phyloP scores from a whole-genome alignment of 1,140 invertebrate species.

The Papilio polyxenes region DNA sequence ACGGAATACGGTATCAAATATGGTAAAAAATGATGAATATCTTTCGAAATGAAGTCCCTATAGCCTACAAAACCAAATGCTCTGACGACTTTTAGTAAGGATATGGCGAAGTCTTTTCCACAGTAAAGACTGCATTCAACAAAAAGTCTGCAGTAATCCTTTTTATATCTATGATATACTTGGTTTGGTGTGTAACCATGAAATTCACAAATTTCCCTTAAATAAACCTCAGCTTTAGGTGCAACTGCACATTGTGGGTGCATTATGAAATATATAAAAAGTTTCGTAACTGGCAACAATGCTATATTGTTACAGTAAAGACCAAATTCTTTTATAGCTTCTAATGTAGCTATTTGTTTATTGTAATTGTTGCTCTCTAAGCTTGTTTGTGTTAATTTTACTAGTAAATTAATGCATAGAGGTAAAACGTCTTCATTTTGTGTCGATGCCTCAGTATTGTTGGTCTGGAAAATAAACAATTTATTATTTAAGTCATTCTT shows the following conservation, averaged over 20 bases:
- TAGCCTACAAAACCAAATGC: slow-evolving; percentile 83
- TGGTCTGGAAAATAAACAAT: slow-evolving; percentile 39
- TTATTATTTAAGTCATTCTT: no score
- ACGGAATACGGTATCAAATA: slow-evolving; percentile 82
- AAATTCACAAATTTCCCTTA: slow-evolving; percentile 82
- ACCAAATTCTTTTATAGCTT: slow-evolving; percentile 80
- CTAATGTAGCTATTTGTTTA: slow-evolving; percentile 80
- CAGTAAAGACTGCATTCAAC: slow-evolving; percentile 81
- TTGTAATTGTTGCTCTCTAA: slow-evolving; percentile 79
- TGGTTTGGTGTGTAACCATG: slow-evolving; percentile 82
- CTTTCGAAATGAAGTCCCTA: slow-evolving; percentile 82
- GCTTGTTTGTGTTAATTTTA: slow-evolving; percentile 76
- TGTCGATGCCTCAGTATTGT: background rate
- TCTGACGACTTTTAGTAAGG: slow-evolving; percentile 77
- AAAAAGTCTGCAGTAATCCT: slow-evolving; percentile 83
- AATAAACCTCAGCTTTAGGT: slow-evolving; percentile 82
- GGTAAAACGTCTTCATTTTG: background rate
- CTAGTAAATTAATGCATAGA: slow-evolving; percentile 77
- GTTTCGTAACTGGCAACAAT: slow-evolving; percentile 81
- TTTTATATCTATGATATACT: slow-evolving; percentile 85
- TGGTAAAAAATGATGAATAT: slow-evolving; percentile 82
- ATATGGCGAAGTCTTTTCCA: slow-evolving; percentile 77
- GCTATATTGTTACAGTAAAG: slow-evolving; percentile 70
- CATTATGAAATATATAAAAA: slow-evolving; percentile 84
- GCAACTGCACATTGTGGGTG: slow-evolving; percentile 83